phyloP scores from a whole-genome alignment of 1,140 invertebrate genomes.

The Antheraea mylitta region DNA sequence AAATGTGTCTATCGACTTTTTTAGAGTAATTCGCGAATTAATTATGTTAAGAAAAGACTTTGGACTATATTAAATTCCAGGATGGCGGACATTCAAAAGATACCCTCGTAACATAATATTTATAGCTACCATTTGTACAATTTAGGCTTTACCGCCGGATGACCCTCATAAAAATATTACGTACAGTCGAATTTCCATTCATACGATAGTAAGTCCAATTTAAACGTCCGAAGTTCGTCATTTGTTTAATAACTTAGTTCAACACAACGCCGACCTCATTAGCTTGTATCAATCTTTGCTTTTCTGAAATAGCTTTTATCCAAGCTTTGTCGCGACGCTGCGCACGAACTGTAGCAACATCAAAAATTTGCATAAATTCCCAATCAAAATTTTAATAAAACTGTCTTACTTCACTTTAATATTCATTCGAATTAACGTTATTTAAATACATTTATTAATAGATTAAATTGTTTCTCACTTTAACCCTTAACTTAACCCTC shows the following conservation, averaged over 20 bases:
- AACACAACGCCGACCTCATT: constrained; percentile 4
- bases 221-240: neutral
- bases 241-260: neutral
- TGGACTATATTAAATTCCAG: too few relatives aligned
- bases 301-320: constrained; percentile 23
- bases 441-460: neutral
- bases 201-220: neutral
- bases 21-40: too few relatives aligned
- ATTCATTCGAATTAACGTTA: neutral
- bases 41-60: too few relatives aligned
- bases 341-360: constrained; percentile 11
- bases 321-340: neutral
- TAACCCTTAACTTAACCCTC: too few relatives aligned
- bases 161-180: constrained; percentile 1
- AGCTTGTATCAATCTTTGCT: constrained; percentile 30
- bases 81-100: neutral
- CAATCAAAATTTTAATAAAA: constrained; percentile 42
- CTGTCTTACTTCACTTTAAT: constrained; percentile 11
- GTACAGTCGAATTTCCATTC: neutral
- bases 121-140: neutral
- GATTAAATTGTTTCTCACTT: neutral
- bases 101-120: neutral
- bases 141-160: neutral
- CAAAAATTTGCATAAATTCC: constrained; percentile 39
- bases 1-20: too few relatives aligned